A percentile compares a stretch with the other conserved stretches of the same genome.
Conservation (phyloP, 2,797 vertebrate species). For the Micromesistius poutassou region DNA sequence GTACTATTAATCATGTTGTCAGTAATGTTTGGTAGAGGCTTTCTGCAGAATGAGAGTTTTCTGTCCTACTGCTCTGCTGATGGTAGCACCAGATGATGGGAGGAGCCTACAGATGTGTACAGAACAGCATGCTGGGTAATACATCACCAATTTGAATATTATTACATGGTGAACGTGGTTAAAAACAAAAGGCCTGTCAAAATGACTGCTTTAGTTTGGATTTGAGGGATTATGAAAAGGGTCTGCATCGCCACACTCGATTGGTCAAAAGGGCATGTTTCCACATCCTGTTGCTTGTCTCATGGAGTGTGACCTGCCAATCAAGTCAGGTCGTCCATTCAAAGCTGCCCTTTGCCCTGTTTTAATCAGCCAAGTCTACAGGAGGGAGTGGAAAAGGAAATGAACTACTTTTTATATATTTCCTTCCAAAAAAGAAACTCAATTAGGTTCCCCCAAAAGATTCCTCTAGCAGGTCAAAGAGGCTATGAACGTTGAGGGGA, state of each 20-base stretch:
- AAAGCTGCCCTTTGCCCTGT: conserved; percentile 50
- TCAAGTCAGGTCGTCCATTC: conserved; percentile 53
- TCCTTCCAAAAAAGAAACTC: conserved; percentile 68
- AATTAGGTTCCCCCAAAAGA: conserved; percentile 73
- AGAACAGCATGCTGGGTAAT: background rate
- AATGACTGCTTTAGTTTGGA: background rate
- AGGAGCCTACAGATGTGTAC: background rate
- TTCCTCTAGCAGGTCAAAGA: conserved; percentile 67
- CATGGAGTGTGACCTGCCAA: conserved; percentile 14
- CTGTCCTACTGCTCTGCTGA: no score
- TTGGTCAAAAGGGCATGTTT: background rate
- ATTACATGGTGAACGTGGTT: background rate
- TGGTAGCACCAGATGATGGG: no score
- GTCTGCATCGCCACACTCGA: background rate
- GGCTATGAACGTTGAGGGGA: conserved; percentile 78
- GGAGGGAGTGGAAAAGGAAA: conserved; percentile 42
- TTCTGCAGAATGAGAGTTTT: background rate
- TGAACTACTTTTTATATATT: conserved; percentile 68
- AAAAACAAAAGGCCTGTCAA: background rate
- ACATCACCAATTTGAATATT: background rate
- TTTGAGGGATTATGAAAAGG: background rate
- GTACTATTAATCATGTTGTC: background rate
- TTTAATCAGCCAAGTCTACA: conserved; percentile 63
- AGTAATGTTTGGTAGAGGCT: background rate
- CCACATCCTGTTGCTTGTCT: background rate